A percentile compares a stretch with the other conserved stretches of the same genome.
These are phyloP conservation scores for Papilio dardanus DNA, from an alignment of 1,140 invertebrate species.

Conservation along the genomic window DNA sequence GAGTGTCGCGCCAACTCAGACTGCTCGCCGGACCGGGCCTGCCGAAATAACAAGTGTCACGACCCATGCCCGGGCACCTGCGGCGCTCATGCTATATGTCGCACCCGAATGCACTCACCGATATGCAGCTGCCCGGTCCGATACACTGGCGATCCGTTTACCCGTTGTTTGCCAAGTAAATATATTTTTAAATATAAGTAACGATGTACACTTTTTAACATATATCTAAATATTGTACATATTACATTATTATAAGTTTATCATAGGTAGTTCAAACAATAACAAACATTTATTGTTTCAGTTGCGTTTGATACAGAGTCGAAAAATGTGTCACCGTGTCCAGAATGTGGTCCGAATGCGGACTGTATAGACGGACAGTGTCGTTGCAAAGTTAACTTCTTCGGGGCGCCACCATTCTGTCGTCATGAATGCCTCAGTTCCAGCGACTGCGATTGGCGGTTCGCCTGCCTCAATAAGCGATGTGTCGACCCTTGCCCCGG, in stretches of 20 bases:
- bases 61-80: slow-evolving; percentile 91
- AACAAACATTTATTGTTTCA: slow-evolving; percentile 70
- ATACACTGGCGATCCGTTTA: slow-evolving; percentile 87
- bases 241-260: not conserved
- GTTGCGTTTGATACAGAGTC: slow-evolving; percentile 79
- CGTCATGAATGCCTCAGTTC: slow-evolving; percentile 87
- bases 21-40: slow-evolving; percentile 86
- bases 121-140: slow-evolving; percentile 87
- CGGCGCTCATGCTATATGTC: slow-evolving; percentile 87
- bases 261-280: slow-evolving; percentile 26
- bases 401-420: slow-evolving; percentile 87
- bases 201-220: too few species aligned
- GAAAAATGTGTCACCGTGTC: slow-evolving; percentile 84
- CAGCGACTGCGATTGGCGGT: slow-evolving; percentile 86
- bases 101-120: slow-evolving; percentile 87
- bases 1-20: slow-evolving; percentile 88
- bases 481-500: slow-evolving; percentile 90
- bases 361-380: slow-evolving; percentile 85
- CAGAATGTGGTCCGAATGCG: slow-evolving; percentile 86
- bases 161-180: slow-evolving; percentile 85
- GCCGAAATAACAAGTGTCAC: slow-evolving; percentile 86
- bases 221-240: too few species aligned
- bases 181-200: too few species aligned
- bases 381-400: slow-evolving; percentile 84
- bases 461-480: slow-evolving; percentile 87